A percentile compares a stretch with the other conserved stretches of the same genome.
phyloP scores from a whole-genome alignment of 2,113 vertebrate species.

The Bufo bufo region DNA sequence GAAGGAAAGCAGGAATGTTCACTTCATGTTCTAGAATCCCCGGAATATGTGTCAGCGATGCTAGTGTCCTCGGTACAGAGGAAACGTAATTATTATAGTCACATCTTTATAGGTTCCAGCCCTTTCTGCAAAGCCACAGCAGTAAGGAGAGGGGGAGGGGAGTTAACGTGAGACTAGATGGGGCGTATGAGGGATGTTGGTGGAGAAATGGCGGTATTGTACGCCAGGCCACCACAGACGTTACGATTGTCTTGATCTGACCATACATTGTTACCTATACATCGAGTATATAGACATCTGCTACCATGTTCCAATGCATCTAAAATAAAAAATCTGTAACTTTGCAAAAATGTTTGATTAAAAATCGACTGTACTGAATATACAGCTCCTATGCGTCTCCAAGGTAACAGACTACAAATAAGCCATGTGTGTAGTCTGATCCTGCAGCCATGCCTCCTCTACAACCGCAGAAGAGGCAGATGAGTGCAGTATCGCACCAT shows the following conservation, averaged over 20 bases:
- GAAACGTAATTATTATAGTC: background rate
- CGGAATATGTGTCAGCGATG: background rate
- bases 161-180: background rate
- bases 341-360: too few species aligned
- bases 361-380: background rate
- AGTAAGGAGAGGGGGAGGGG: background rate
- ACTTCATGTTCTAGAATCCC: background rate
- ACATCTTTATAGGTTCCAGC: background rate
- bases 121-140: background rate
- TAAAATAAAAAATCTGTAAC: too few species aligned
- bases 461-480: background rate
- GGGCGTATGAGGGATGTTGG: background rate
- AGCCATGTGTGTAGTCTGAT: background rate
- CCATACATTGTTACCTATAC: too few species aligned
- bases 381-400: background rate
- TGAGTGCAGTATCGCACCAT: too few species aligned
- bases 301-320: too few species aligned
- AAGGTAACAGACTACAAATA: background rate
- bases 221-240: too few species aligned
- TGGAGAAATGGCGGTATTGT: background rate
- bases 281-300: too few species aligned
- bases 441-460: background rate
- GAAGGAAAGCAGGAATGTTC: slow-evolving; percentile 5
- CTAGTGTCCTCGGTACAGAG: background rate
- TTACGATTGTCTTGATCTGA: too few species aligned